phyloP scores from a whole-genome alignment of 2,113 vertebrate genomes.

The Bettongia penicillata region DNA sequence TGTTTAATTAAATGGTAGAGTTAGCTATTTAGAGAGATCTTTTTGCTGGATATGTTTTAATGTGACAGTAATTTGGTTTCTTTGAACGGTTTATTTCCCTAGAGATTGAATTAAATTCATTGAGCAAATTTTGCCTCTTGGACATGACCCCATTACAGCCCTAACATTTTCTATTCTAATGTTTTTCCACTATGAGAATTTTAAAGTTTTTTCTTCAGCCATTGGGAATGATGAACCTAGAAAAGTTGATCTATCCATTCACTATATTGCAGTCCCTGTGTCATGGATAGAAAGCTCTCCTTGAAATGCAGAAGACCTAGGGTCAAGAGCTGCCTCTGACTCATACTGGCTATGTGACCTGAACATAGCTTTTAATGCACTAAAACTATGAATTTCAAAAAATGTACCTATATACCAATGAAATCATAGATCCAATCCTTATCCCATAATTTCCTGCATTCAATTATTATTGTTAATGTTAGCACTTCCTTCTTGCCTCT shows the following conservation, averaged over 20 bases:
- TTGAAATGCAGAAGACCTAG: not conserved
- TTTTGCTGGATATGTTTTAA: not conserved
- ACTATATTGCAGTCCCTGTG: constrained; percentile 42
- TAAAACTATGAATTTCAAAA: not conserved
- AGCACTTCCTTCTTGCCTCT: constrained; percentile 3
- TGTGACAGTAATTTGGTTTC: not conserved
- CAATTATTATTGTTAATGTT: constrained; percentile 48
- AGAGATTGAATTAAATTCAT: not conserved
- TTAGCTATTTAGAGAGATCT: not conserved
- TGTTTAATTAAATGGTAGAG: no score
- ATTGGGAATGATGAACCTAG: not conserved
- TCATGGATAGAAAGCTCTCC: not conserved
- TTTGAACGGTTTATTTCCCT: constrained; percentile 26
- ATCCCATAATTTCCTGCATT: not conserved
- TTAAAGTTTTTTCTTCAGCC: constrained; percentile 12
- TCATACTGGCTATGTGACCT: not conserved
- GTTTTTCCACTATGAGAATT: constrained; percentile 25
- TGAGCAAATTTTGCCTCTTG: constrained; percentile 13
- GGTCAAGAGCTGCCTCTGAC: not conserved
- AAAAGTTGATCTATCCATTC: not conserved
- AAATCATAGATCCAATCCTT: not conserved
- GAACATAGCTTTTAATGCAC: not conserved
- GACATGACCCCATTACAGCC: not conserved
- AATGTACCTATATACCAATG: not conserved
- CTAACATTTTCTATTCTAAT: constrained; percentile 42